Evolutionary conservation across 2,888 invertebrate species (phyloP).

Genomic region (Ariolimax columbianus): DNA sequence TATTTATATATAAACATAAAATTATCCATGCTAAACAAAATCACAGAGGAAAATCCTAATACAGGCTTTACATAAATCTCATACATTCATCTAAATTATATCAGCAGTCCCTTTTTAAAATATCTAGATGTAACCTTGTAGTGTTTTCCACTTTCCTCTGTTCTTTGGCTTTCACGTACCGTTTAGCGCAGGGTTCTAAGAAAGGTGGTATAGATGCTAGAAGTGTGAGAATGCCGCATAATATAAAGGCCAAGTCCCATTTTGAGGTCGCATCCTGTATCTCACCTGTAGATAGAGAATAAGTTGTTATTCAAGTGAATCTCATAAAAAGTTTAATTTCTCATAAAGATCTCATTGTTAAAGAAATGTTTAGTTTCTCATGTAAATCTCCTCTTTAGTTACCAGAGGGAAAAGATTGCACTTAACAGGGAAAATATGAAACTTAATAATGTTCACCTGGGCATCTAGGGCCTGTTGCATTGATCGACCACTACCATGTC

Average conservation of each 20-base stretch:
- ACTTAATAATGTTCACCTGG: too few species aligned
- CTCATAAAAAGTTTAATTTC: background rate
- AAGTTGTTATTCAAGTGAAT: background rate
- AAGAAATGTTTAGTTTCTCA: too few species aligned
- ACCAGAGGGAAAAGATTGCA: too few species aligned
- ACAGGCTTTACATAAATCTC: background rate
- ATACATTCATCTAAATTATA: background rate
- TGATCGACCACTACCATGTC: too few species aligned
- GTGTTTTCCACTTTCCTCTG: background rate
- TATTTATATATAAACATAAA: too few species aligned
- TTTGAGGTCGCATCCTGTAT: slow-evolving; percentile 50
- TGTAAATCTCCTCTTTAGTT: too few species aligned
- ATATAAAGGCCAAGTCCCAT: slow-evolving; percentile 53
- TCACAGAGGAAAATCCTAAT: too few species aligned
- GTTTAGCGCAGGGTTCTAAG: slow-evolving; percentile 11
- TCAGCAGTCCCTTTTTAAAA: background rate
- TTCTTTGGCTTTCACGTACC: background rate
- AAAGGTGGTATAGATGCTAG: slow-evolving; percentile 17
- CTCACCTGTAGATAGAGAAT: slow-evolving; percentile 41
- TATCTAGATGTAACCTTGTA: background rate
- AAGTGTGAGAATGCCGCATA: slow-evolving; percentile 45
- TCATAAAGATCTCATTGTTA: background rate
- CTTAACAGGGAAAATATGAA: too few species aligned
- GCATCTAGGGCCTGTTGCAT: too few species aligned
- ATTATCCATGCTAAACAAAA: too few species aligned